Evolutionary conservation across 1,140 invertebrate genomes (phyloP).

Genomic region (Bathynomus jamesi): DNA sequence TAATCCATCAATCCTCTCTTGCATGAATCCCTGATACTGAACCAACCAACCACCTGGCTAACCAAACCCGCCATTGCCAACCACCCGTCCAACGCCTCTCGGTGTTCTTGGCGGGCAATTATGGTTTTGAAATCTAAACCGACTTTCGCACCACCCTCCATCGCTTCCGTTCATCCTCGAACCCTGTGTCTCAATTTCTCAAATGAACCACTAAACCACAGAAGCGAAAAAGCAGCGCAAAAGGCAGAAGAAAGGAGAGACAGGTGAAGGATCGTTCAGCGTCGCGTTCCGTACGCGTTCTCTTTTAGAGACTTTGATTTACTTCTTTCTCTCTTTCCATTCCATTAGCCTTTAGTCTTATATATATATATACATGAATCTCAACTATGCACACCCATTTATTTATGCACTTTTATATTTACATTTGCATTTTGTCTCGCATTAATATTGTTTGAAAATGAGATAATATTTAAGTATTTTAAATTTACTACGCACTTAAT

Average conservation of each 20-base stretch:
- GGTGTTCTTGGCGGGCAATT: too few relatives aligned
- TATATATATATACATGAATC: too few relatives aligned
- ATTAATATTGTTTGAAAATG: too few relatives aligned
- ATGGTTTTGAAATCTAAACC: slow-evolving; percentile 22
- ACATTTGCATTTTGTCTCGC: too few relatives aligned
- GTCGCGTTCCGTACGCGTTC: slow-evolving; percentile 12
- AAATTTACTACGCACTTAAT: too few relatives aligned
- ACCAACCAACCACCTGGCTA: slow-evolving; percentile 34
- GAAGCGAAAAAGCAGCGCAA: slow-evolving; percentile 86
- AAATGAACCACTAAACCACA: slow-evolving; percentile 45
- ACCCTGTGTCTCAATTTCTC: neutral
- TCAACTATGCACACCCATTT: too few relatives aligned
- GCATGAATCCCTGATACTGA: slow-evolving; percentile 26
- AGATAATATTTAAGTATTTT: too few relatives aligned
- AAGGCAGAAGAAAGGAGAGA: slow-evolving; percentile 57
- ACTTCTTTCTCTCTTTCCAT: slow-evolving; percentile 21
- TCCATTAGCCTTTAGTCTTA: too few relatives aligned
- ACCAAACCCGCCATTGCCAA: too few relatives aligned
- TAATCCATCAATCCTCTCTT: slow-evolving; percentile 39
- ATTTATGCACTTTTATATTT: too few relatives aligned
- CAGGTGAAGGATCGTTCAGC: too few relatives aligned
- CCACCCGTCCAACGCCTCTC: too few relatives aligned
- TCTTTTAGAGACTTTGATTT: slow-evolving; percentile 23
- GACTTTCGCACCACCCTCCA: slow-evolving; percentile 14
- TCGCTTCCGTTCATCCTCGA: slow-evolving; percentile 18